Base-by-base conservation (phyloP, 2,888 invertebrate genomes). In the Patella depressa region DNA sequence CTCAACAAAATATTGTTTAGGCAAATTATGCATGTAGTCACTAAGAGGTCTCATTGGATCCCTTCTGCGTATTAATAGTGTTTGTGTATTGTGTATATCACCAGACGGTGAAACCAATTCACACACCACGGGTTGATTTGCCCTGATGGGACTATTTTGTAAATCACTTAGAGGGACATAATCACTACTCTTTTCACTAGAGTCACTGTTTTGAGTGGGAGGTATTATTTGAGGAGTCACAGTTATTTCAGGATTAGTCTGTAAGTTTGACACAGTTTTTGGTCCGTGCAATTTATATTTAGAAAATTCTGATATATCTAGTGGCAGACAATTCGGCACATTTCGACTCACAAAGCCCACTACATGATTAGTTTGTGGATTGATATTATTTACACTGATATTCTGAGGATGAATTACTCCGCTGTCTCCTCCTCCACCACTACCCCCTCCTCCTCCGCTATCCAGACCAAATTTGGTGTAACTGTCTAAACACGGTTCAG, bases 11-110 rank as follows among this genome's bases (percentile, higher is more conserved):
- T 77, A 77, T 55, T 73, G 74, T 54, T 71, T 24, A 14, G 77
- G 77, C 15, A 77, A 73, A 24, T 77, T 69, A 71, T 77, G 73
- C 74, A 77, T 77, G 74, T 77, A 77, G 12, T 73, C 77, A 77
- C 77, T 77, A 15, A 77, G 73, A 14, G 77, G 77, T 54, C 77
- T 9, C 65, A 24, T 24, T 12, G 65, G 65, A 19, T 65, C 65
- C 12, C 19, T 24, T 3, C 65, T 19, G 19, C 65, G 19, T 11
- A 65, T 24, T 24, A 65, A 19, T 65, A 65, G 14, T 24, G 65
- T 65, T 65, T 65, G 65, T 65, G 24, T 65, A 24, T 65, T 65
- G 14, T 19, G 19, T 11, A 65, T 65, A 53, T 72, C 53, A 9
- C 53, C 72, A 29, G 72, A 24, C 11, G 53, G 45, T 19, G 53